These are phyloP conservation scores for Lycaon pictus DNA, from an alignment of 2,113 vertebrate genomes.

Conservation along the genomic window DNA sequence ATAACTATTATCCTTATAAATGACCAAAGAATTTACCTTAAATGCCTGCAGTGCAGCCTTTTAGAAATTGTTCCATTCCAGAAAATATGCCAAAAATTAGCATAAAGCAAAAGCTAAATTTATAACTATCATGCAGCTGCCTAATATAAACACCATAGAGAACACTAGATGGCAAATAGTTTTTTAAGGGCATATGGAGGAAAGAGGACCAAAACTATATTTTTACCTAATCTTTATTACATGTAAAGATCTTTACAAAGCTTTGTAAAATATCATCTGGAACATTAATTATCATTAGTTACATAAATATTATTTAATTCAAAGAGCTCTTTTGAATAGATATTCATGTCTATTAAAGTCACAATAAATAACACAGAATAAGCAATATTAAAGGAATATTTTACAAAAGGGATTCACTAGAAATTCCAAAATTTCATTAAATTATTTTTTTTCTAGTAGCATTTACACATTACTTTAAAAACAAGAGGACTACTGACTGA, in stretches of 20 bases:
- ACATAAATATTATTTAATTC: background rate
- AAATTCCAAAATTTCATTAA: background rate
- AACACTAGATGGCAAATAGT: background rate
- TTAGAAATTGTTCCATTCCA: conserved; percentile 62
- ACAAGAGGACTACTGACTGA: background rate
- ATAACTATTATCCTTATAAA: background rate
- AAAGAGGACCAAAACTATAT: background rate
- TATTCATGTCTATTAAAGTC: background rate
- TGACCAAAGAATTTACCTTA: conserved; percentile 57
- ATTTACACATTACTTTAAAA: background rate
- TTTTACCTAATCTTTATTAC: background rate
- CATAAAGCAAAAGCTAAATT: conserved; percentile 63
- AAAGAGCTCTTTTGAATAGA: background rate
- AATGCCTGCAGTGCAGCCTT: conserved; percentile 47
- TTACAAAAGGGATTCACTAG: background rate
- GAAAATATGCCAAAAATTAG: conserved; percentile 71
- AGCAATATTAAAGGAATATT: background rate
- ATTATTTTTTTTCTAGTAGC: background rate
- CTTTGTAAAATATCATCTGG: background rate
- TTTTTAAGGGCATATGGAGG: background rate
- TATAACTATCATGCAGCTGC: conserved; percentile 43
- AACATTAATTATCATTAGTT: background rate
- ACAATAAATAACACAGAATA: background rate
- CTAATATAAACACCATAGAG: conserved; percentile 58
- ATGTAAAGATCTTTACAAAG: background rate